These are phyloP conservation scores for Spinus olivaceus DNA, from an alignment of 2,797 vertebrate genomes.

Conservation along the genomic window DNA sequence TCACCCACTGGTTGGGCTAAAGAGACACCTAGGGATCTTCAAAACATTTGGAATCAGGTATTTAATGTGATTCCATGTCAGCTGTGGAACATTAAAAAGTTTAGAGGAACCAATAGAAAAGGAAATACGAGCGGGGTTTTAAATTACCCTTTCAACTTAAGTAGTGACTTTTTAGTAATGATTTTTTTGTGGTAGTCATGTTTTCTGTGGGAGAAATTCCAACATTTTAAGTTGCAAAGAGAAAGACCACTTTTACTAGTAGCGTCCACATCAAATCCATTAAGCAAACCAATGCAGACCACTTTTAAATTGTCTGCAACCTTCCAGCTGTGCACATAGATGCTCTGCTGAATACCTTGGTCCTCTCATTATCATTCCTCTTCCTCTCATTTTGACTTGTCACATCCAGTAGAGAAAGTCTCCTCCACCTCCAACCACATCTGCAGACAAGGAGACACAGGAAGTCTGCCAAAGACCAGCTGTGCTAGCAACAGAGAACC, in stretches of 20 bases:
- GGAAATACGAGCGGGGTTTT: rapidly evolving
- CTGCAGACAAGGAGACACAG: not conserved
- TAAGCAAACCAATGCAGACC: not conserved
- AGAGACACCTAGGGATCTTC: not conserved
- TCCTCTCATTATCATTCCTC: not conserved
- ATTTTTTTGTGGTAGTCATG: not conserved
- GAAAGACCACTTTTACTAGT: not conserved
- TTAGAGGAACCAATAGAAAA: not conserved
- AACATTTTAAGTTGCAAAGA: not conserved
- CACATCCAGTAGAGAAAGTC: not conserved
- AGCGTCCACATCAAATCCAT: not conserved
- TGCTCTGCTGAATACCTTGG: not conserved
- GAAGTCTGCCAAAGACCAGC: not conserved
- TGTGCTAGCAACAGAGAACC: not conserved
- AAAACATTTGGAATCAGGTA: not conserved
- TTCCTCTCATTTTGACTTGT: not conserved
- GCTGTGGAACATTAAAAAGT: not conserved
- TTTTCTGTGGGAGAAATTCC: not conserved
- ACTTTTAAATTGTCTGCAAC: not conserved
- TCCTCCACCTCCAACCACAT: not conserved
- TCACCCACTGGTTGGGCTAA: not conserved
- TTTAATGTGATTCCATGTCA: not conserved
- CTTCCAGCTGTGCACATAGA: not conserved
- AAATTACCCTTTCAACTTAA: not conserved
- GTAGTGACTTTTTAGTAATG: not conserved